Base-by-base conservation (phyloP, 2,113 vertebrate species). In the Elaphurus davidianus region DNA sequence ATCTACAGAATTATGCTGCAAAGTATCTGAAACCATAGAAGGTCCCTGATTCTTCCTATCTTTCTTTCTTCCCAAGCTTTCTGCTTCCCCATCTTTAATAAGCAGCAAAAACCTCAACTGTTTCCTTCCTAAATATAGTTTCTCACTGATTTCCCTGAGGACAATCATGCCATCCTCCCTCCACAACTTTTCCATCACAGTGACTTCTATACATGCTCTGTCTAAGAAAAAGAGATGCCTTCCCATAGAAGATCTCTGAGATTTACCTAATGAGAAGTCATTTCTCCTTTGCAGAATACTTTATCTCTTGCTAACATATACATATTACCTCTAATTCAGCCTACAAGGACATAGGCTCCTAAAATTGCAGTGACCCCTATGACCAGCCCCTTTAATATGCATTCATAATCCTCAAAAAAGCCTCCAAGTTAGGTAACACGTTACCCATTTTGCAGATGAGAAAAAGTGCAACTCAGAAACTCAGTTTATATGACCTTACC, bases 41-140 rank as follows among this genome's bases (percentile, higher is more conserved):
- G 6, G 1, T 3, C 16, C 9, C 43, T 33, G 14, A 27, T 45
- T 9, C 27, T 17, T 28, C 1, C 30, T 27, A 4, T 1, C 17
- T 12, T 45, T 43, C 17, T 5, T 74, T n/a, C 15, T 36, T 43
- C n/a, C 12, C 17, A 36, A 16, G 17, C 45, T 78, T 15, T 76
- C 6, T 87, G 27, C 11, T 10, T 47, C 23, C 7, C 81, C 36
- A 76, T 55, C 33, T 82, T 47, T 55, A 94, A n/a, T 43, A 62
- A 89, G 2, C 7, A 74, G 45, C 6, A 79, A 62, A 7, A 25
- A 40, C 19, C 4, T 71, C 28, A 79, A 16, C 50, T 55, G 12
- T 25, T 45, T 54, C 4, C 3, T 55, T 92, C 30, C 78, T 40
- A 81, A 43, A n/a, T 59, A 13, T 0, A 27, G 21, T 33, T 55